Conservation (phyloP, 2,888 invertebrate genomes). For the Phyllotreta striolata region DNA sequence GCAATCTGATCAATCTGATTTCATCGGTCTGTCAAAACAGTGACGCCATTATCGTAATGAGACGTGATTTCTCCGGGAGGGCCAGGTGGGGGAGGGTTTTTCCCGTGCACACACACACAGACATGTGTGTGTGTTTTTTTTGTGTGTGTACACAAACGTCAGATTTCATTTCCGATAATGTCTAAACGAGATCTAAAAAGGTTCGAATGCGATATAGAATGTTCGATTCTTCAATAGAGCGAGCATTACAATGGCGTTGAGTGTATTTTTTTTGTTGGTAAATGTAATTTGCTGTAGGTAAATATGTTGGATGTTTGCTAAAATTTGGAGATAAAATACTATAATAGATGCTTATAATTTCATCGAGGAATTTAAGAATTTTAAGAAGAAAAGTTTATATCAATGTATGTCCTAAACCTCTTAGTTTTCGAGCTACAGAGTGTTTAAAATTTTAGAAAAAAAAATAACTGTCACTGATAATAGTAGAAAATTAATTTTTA, state of each 20-base stretch:
- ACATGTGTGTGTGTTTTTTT: slow-evolving; percentile 32
- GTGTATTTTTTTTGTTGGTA: background rate
- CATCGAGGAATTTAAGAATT: no score
- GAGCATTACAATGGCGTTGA: slow-evolving; percentile 40
- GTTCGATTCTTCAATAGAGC: slow-evolving; percentile 57
- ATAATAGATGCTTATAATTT: no score
- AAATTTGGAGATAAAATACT: no score
- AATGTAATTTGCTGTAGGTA: no score
- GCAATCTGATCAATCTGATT: slow-evolving; percentile 61
- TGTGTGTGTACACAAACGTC: slow-evolving; percentile 53
- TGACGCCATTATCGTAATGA: slow-evolving; percentile 58
- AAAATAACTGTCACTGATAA: no score
- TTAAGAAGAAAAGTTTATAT: no score
- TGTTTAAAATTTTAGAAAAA: no score
- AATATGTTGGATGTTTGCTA: no score
- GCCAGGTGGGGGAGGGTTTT: slow-evolving; percentile 13
- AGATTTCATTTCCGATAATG: slow-evolving; percentile 60
- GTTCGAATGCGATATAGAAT: slow-evolving; percentile 50
- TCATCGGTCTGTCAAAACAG: slow-evolving; percentile 59
- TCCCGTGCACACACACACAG: slow-evolving; percentile 21
- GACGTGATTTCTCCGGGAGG: slow-evolving; percentile 50
- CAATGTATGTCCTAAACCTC: no score
- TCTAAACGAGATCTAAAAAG: slow-evolving; percentile 48
- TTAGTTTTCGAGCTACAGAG: no score
- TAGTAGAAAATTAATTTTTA: no score